These are phyloP conservation scores for Sinohyriopsis cumingii DNA, from an alignment of 2,888 invertebrate genomes.

Conservation along the genomic window DNA sequence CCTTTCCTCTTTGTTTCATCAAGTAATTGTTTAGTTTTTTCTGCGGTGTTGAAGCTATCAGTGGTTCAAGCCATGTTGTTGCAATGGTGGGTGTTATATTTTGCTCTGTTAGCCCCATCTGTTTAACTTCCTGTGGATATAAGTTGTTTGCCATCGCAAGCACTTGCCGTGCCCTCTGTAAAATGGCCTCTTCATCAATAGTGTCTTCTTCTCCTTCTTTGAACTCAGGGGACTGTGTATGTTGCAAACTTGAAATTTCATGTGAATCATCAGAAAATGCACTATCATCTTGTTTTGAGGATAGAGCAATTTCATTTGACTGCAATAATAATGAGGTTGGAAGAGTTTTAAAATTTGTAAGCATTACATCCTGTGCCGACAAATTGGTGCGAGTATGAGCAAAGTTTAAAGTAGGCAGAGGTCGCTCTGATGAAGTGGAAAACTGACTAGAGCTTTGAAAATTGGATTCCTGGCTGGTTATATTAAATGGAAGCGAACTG, in stretches of 20 bases:
- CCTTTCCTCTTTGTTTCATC: slow-evolving; percentile 1
- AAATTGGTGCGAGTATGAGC: too few relatives aligned
- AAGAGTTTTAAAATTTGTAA: too few relatives aligned
- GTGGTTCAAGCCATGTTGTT: background rate
- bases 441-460: slow-evolving; percentile 18
- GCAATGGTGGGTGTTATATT: slow-evolving; percentile 7
- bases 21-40: background rate
- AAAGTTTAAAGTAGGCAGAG: too few relatives aligned
- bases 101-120: slow-evolving; percentile 4
- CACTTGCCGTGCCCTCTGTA: slow-evolving; percentile 44
- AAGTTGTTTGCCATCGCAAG: slow-evolving; percentile 44
- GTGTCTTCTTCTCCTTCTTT: slow-evolving; percentile 6
- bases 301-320: too few relatives aligned
- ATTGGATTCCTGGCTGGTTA: slow-evolving; percentile 35
- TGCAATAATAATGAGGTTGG: too few relatives aligned
- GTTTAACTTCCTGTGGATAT: slow-evolving; percentile 29
- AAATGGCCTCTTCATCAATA: slow-evolving; percentile 39
- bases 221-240: slow-evolving; percentile 20
- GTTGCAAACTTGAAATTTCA: slow-evolving; percentile 6
- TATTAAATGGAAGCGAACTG: slow-evolving; percentile 47
- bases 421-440: slow-evolving; percentile 18
- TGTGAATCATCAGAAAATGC: slow-evolving; percentile 29
- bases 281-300: slow-evolving; percentile 24
- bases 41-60: slow-evolving; percentile 2
- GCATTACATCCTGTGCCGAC: too few relatives aligned